A percentile compares a stretch with the other conserved stretches of the same genome.
Conservation (phyloP, 2,888 invertebrate genomes). For the Phrixothrix hirtus region DNA sequence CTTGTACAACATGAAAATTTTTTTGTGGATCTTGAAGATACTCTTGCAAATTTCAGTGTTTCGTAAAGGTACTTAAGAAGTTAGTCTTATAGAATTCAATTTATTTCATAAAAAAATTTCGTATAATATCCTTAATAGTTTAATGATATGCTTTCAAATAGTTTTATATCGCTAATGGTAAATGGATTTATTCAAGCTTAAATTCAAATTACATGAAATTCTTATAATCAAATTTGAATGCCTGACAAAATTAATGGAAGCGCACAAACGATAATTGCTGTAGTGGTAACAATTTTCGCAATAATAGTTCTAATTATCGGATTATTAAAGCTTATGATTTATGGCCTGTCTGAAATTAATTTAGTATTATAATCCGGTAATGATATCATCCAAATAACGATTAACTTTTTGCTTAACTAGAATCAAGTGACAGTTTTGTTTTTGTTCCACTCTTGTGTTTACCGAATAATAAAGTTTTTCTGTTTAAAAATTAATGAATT, state of each 20-base stretch:
- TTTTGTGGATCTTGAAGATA: slow-evolving; percentile 10
- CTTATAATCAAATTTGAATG: not conserved
- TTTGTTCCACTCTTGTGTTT: too few species aligned
- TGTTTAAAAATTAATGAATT: too few species aligned
- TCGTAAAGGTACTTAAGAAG: slow-evolving; percentile 9
- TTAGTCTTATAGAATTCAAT: not conserved
- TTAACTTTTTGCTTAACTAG: too few species aligned
- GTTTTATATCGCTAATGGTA: too few species aligned
- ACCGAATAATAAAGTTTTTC: too few species aligned
- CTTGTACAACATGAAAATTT: slow-evolving; percentile 13
- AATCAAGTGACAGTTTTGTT: too few species aligned
- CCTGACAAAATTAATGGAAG: not conserved
- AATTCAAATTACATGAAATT: not conserved
- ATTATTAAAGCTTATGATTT: slow-evolving; percentile 8
- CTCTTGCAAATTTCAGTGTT: slow-evolving; percentile 12
- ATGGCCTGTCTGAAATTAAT: slow-evolving; percentile 4
- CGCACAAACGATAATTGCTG: not conserved
- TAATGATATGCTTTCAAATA: too few species aligned
- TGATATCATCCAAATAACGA: not conserved
- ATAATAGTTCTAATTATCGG: slow-evolving; percentile 4
- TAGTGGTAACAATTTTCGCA: not conserved
- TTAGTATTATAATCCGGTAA: not conserved
- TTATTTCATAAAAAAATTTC: too few species aligned
- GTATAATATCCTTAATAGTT: too few species aligned
- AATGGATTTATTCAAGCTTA: too few species aligned